A percentile compares a stretch with the other conserved stretches of the same genome.
These are phyloP conservation scores for Colinus virginianus DNA, from an alignment of 2,113 vertebrate species.

Conservation along the genomic window DNA sequence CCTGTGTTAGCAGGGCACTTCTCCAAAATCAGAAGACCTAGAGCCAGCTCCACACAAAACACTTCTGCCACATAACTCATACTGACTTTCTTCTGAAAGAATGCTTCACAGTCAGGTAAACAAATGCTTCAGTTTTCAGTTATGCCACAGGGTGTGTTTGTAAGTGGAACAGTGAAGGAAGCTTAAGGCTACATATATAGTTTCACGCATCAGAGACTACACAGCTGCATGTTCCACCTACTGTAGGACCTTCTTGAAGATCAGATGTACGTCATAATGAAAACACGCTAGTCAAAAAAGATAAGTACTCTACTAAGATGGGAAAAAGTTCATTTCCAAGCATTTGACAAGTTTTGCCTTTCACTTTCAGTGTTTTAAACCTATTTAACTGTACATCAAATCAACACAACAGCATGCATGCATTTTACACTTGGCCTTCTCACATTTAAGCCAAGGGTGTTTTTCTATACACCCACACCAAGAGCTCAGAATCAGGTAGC, in stretches of 20 bases:
- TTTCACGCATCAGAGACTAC: not conserved
- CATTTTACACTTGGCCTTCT: not conserved
- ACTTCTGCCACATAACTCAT: not conserved
- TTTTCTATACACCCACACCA: not conserved
- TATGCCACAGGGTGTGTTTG: not conserved
- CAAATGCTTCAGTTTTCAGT: not conserved
- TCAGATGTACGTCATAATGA: not conserved
- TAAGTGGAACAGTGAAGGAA: not conserved
- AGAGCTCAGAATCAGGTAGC: not conserved
- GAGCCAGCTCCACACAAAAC: not conserved
- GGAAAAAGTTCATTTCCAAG: not conserved
- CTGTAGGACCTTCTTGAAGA: not conserved
- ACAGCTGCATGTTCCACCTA: not conserved
- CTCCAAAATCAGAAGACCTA: not conserved
- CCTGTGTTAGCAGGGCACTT: not conserved
- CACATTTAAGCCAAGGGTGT: not conserved
- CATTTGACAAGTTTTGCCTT: not conserved
- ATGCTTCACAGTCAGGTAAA: not conserved
- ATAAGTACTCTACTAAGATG: not conserved
- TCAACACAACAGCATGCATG: not conserved
- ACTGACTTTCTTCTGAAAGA: not conserved
- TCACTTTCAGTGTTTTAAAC: not conserved
- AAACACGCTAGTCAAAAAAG: not conserved
- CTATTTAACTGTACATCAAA: not conserved
- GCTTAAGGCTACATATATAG: rapidly evolving